Conservation (phyloP, 2,888 invertebrate genomes). For the Oscheius onirici region DNA sequence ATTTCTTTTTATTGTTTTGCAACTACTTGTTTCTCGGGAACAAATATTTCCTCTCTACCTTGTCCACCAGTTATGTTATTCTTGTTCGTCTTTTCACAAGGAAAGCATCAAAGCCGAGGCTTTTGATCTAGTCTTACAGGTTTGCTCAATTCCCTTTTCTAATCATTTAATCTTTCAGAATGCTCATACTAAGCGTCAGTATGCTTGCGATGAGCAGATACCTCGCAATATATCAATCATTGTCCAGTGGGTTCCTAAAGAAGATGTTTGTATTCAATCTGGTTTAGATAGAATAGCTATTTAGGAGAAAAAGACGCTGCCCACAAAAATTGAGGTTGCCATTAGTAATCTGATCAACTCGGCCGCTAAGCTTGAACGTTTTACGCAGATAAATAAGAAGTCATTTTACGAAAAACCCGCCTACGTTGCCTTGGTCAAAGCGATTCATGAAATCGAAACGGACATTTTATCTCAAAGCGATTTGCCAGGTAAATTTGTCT, state of each 20-base stretch:
- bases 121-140: conserved; percentile 87
- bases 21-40: not conserved
- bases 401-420: too few relatives aligned
- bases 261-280: too few relatives aligned
- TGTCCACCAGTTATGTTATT: not conserved
- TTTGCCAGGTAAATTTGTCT: too few relatives aligned
- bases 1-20: not conserved
- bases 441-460: too few relatives aligned
- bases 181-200: conserved; percentile 78
- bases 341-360: too few relatives aligned
- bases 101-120: conserved; percentile 88
- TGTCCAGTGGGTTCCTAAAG: conserved; percentile 88
- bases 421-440: too few relatives aligned
- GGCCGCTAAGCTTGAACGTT: too few relatives aligned
- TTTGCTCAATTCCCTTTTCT: conserved; percentile 17
- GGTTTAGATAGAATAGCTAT: too few relatives aligned
- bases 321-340: too few relatives aligned
- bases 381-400: too few relatives aligned
- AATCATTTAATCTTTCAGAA: conserved; percentile 74
- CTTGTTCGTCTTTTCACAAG: conserved; percentile 74
- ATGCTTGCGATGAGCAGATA: conserved; percentile 89
- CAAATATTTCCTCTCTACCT: not conserved
- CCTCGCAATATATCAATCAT: conserved; percentile 96
- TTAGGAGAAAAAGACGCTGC: too few relatives aligned
- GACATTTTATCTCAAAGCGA: too few relatives aligned